Base-by-base conservation (phyloP, 2,113 vertebrate species). In the Mastomys coucha region DNA sequence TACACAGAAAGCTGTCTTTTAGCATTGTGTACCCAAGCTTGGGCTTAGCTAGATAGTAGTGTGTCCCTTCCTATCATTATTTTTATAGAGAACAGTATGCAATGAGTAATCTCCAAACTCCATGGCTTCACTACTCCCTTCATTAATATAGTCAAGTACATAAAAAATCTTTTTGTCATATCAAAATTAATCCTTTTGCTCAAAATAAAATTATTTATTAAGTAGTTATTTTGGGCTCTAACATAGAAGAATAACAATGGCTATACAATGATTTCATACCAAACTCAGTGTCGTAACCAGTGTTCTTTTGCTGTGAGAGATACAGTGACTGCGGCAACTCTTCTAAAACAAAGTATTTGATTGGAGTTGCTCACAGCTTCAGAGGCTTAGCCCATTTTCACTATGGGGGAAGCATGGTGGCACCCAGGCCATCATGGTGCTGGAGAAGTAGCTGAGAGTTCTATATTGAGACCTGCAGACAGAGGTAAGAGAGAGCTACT, bases 11-110 rank as follows among this genome's bases (percentile, higher is more conserved):
- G 3, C 28, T 89, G 73, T 28, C 26, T 42, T 16, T 16, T 13
- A 1, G 16, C 3, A 0, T 1, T 8, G 1, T 56, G 28, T 70
- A 60, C 33, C 12, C 4, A 76, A 28, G 39, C 14, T 42, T 16
- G 45, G 20, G 10, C 39, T 89, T 72, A 9, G 26, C 4, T 31
- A 16, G 5, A 14, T 20, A 8, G 5, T n/a, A 17, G 19, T 58
- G 0, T 42, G 42, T n/a, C 10, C 49, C 36, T 39, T 53, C 20
- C 13, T 28, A 28, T 78, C 39, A 10, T 16, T 77, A 22, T 7
- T 70, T 26, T 60, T 53, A 51, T 42, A 17, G 13, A 31, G 28
- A 28, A 65, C 39, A 6, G 1, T 26, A 4, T 67, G 13, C 53
- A 24, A 24, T 56, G 13, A 78, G 93, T 12, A 81, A 49, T 45